A percentile compares a stretch with the other conserved stretches of the same genome.
Evolutionary conservation across 1,140 invertebrate species (phyloP).

Genomic region (Brachionus calyciflorus): DNA sequence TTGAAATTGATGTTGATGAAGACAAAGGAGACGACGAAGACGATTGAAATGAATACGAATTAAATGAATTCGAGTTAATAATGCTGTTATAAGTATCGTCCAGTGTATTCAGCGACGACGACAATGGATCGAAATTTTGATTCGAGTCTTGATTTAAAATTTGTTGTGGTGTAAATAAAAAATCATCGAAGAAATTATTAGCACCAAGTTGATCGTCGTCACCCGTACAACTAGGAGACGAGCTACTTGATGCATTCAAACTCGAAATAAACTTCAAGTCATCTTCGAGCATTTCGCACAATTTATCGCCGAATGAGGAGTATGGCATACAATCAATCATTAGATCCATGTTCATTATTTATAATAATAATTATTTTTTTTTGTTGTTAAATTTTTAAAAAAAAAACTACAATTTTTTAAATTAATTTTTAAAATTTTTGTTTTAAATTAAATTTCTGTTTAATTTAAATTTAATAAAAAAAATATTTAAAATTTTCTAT

Average conservation of each 20-base stretch:
- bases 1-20: not conserved
- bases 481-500: too few relatives aligned
- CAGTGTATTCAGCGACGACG: not conserved
- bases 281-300: conserved; percentile 44
- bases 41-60: not conserved
- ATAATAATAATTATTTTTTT: not conserved
- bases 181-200: conserved; percentile 6
- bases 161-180: not conserved
- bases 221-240: conserved; percentile 10
- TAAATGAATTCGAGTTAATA: conserved; percentile 23
- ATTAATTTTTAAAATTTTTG: too few relatives aligned
- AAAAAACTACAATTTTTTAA: not conserved
- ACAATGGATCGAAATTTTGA: conserved; percentile 11
- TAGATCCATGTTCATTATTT: conserved; percentile 41
- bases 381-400: conserved; percentile 13
- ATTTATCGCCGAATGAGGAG: conserved; percentile 3
- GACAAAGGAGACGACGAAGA: not conserved
- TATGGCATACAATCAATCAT: conserved; percentile 44
- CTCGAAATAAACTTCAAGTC: conserved; percentile 12
- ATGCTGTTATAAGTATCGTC: conserved; percentile 30
- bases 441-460: too few relatives aligned
- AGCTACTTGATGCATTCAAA: not conserved
- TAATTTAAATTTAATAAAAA: too few relatives aligned
- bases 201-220: conserved; percentile 20
- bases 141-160: conserved; percentile 7